Base-by-base conservation (phyloP, 2,797 vertebrate species). In the Aplochiton taeniatus region DNA sequence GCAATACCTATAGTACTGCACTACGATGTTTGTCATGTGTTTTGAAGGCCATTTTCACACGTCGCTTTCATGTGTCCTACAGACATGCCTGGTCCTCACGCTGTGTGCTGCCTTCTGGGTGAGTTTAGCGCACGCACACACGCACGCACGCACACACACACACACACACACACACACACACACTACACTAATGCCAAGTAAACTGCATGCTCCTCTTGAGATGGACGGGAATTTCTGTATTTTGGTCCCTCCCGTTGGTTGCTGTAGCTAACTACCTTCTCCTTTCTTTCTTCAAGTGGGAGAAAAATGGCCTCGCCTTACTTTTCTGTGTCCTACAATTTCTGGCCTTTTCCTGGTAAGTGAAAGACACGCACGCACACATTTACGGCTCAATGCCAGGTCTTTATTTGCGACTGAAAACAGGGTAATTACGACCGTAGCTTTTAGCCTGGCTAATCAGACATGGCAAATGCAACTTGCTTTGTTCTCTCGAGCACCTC, bases 41-140 rank as follows among this genome's bases (percentile, higher is more conserved):
- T 31, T 31, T 31, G 31, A 31, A 31, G 3, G 3, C 31, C 31
- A 31, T 31, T 31, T 31, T 2, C 31, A 31, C 2, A 2, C 2
- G 31, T 7, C 44, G 10, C n/a, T 1, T 62, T 7, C 81, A 67
- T 83, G 63, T 76, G n/a, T 5, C 18, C 73, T 81, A 9, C 78
- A 97, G 95, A 60, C 91, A 47, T 97, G 93, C 73, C 89, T 96
- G 50, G 52, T 75, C 17, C 72, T 96, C 72, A 97, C 96, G 4
- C 84, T 97, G 51, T 95, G 94, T 43, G 90, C 93, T 61, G 95
- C 93, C n/a, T 95, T 96, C 81, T 96, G 92, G 95, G 95, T 97
- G 82, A 96, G 92, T 83, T 8, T 4, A 14, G 14, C 20, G 13
- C 47, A 55, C 59, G 7, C 46, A 57, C 45, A 17, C 60, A 62